phyloP scores from a whole-genome alignment of 92 coral and sea anemone species.

The Bergia sp. region DNA sequence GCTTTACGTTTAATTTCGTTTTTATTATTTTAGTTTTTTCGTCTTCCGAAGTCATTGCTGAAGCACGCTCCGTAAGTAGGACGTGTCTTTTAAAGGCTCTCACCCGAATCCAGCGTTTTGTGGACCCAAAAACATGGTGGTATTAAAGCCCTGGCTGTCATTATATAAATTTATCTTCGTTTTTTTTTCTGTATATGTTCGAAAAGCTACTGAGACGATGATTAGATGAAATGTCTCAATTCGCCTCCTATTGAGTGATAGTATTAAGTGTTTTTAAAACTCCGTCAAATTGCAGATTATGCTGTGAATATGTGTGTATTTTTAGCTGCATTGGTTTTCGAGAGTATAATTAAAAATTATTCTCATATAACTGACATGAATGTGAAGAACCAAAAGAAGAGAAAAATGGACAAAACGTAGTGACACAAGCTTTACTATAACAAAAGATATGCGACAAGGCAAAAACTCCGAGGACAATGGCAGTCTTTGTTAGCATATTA shows the following conservation, averaged over 20 bases:
- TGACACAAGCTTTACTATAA: not conserved
- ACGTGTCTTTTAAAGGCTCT: not conserved
- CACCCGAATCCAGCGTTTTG: not conserved
- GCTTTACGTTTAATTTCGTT: too few species aligned
- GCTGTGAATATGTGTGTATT: too few species aligned
- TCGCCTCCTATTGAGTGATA: too few species aligned
- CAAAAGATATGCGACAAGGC: not conserved
- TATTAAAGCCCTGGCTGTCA: too few species aligned
- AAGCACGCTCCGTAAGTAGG: not conserved
- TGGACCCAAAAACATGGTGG: too few species aligned
- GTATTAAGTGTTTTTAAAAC: too few species aligned
- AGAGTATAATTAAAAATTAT: too few species aligned
- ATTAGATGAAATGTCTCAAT: not conserved
- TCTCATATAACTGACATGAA: not conserved
- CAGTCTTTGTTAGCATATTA: too few species aligned
- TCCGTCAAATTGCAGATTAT: not conserved
- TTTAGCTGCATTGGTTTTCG: not conserved
- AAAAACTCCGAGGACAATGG: not conserved
- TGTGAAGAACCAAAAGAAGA: not conserved
- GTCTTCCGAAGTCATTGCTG: not conserved
- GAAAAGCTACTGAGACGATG: too few species aligned
- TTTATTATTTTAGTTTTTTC: too few species aligned
- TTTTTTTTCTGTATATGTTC: too few species aligned
- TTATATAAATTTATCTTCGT: not conserved
- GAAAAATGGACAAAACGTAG: not conserved